phyloP scores from a whole-genome alignment of 2,113 vertebrate species.

The Gallinago paraguaiae region DNA sequence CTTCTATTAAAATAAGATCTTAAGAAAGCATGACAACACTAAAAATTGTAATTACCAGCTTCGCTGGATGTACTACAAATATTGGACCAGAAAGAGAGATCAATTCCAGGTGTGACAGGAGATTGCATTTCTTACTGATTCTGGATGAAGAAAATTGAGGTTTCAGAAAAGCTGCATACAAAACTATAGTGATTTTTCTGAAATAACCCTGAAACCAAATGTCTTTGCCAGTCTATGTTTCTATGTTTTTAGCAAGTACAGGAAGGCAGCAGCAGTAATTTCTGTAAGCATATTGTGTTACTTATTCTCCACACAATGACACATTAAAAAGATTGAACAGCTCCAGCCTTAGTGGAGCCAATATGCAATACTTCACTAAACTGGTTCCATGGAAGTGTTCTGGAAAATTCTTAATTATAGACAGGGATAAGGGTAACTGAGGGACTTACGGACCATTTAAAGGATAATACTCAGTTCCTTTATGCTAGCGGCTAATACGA shows the following conservation, averaged over 20 bases:
- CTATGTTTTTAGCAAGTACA: background rate
- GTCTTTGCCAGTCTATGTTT: background rate
- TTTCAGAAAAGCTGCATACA: background rate
- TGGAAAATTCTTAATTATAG: background rate
- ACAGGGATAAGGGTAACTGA: background rate
- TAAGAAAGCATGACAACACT: constrained; percentile 32
- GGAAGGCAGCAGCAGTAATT: background rate
- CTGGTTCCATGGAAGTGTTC: background rate
- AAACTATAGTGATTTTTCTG: background rate
- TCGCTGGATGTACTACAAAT: constrained; percentile 14
- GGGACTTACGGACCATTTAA: background rate
- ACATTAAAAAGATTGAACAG: background rate
- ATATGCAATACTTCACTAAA: background rate
- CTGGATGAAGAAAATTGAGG: constrained; percentile 15
- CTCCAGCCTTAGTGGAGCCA: background rate
- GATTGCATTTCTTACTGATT: constrained; percentile 33
- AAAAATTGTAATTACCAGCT: constrained; percentile 39
- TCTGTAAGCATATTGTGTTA: background rate
- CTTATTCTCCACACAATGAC: background rate
- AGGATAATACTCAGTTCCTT: background rate
- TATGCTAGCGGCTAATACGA: background rate
- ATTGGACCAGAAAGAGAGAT: constrained; percentile 20
- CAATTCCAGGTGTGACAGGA: constrained; percentile 52
- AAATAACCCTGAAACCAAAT: background rate
- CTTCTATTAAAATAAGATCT: constrained; percentile 39